These are phyloP conservation scores for Hexactinellida sp. DNA, from an alignment of 37 sponge, comb jelly and placozoan species.

Conservation along the genomic window DNA sequence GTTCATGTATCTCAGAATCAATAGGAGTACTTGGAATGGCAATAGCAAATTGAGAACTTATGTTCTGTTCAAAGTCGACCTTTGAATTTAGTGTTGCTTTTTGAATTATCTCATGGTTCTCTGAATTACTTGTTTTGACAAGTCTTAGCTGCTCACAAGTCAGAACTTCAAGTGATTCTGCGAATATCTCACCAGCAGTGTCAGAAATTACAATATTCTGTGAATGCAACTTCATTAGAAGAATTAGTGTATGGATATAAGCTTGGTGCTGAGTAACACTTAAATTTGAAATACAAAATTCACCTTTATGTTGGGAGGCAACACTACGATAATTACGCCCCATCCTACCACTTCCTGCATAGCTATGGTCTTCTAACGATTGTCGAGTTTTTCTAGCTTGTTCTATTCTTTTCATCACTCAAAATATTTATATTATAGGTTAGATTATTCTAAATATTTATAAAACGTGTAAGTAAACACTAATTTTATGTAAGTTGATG, in stretches of 20 bases:
- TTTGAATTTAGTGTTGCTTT: background rate
- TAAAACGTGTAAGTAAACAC: no score
- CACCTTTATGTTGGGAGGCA: background rate
- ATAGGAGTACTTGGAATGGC: background rate
- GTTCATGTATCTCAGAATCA: background rate
- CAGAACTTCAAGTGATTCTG: background rate
- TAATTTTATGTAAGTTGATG: no score
- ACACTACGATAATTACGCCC: background rate
- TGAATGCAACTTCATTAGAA: background rate
- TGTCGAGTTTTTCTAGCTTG: background rate
- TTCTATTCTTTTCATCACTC: background rate
- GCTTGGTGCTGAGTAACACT: background rate
- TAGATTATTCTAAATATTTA: no score
- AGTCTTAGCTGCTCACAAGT: conserved; percentile 13
- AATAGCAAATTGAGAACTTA: background rate
- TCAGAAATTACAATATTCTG: background rate
- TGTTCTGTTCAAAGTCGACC: background rate
- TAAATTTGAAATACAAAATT: background rate
- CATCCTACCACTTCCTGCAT: background rate
- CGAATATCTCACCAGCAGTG: background rate
- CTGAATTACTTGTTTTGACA: conserved; percentile 3
- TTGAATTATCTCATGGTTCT: conserved; percentile 2
- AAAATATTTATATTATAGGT: no score
- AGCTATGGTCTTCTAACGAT: background rate
- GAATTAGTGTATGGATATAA: background rate